Evolutionary conservation across 1,140 invertebrate species (phyloP).

Genomic region (Phymorhynchus buccinoides): DNA sequence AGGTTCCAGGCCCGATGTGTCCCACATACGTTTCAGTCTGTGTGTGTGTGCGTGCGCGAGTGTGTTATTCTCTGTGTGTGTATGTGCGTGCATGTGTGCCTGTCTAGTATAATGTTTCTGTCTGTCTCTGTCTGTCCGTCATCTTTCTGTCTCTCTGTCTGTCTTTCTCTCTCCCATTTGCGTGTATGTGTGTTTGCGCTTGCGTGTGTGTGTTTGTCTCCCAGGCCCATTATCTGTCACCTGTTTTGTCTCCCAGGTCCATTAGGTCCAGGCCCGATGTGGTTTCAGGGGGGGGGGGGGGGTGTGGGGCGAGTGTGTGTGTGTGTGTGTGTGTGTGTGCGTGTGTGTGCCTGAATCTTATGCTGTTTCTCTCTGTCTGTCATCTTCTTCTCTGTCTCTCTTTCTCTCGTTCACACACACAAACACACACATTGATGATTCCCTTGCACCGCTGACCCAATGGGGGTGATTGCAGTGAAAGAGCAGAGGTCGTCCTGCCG

Average conservation of each 20-base stretch:
- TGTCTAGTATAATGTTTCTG: neutral
- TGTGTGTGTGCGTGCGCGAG: slow-evolving; percentile 35
- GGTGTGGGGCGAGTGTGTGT: neutral
- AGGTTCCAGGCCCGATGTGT: neutral
- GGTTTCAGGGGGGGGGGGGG: too few species aligned
- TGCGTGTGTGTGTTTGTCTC: too few species aligned
- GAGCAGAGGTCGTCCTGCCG: too few species aligned
- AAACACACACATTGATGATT: too few species aligned
- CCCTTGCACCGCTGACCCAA: too few species aligned
- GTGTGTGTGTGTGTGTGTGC: slow-evolving; percentile 21
- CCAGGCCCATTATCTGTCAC: too few species aligned
- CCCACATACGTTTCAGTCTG: slow-evolving; percentile 27
- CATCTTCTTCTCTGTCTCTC: neutral
- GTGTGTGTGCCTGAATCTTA: slow-evolving; percentile 25
- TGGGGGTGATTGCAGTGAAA: too few species aligned
- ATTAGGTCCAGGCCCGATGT: too few species aligned
- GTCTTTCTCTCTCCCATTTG: neutral
- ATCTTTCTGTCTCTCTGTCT: neutral
- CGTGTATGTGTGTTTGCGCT: neutral
- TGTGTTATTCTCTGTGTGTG: neutral
- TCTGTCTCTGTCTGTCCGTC: neutral
- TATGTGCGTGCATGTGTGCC: neutral
- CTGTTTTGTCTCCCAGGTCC: too few species aligned
- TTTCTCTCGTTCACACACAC: too few species aligned
- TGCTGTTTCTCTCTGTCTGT: slow-evolving; percentile 11